Conservation (phyloP, 2,113 vertebrate genomes). For the Corynorhinus townsendii region DNA sequence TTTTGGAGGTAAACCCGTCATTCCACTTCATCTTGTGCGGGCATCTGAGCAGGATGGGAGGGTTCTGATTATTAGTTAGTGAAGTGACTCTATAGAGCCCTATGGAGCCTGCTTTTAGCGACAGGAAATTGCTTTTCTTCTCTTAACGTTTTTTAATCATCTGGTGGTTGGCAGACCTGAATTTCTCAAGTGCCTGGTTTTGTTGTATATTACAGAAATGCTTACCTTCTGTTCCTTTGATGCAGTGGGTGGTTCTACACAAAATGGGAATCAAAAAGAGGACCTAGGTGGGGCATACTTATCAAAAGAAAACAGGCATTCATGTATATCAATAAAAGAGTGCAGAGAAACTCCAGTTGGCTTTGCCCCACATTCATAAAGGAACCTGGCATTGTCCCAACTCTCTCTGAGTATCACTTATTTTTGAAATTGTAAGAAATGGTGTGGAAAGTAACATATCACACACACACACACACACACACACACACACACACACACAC, state of each 20-base stretch:
- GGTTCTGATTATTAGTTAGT: slow-evolving; percentile 12
- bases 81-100: background rate
- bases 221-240: background rate
- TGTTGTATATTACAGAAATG: background rate
- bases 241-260: background rate
- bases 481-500: background rate
- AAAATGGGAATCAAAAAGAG: background rate
- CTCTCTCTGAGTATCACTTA: background rate
- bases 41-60: background rate
- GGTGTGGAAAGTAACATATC: background rate
- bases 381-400: background rate
- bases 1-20: background rate
- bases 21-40: background rate
- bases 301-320: background rate
- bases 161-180: background rate
- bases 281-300: background rate
- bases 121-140: slow-evolving; percentile 40
- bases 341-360: background rate
- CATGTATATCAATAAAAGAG: background rate
- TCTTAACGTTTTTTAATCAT: slow-evolving; percentile 31
- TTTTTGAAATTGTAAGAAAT: background rate
- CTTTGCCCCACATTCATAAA: background rate
- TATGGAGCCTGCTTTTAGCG: background rate
- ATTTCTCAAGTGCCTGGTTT: background rate
- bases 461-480: background rate